Percentiles rank a stretch among this genome's conserved stretches.
Conservation (phyloP, 2,113 vertebrate species). For the Grallaria varia region DNA sequence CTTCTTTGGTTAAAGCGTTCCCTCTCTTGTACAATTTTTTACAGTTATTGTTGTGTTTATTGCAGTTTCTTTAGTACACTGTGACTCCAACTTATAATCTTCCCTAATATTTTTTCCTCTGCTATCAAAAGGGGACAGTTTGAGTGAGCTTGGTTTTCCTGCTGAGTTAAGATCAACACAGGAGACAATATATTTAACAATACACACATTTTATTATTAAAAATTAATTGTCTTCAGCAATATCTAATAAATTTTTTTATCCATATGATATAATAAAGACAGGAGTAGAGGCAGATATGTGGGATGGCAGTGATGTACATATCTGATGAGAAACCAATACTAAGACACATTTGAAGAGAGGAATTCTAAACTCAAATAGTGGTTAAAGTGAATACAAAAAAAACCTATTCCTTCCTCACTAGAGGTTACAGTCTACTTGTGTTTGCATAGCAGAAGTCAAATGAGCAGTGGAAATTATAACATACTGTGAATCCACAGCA, state of each 20-base stretch:
- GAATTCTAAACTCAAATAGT: background rate
- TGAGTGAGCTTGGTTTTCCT: background rate
- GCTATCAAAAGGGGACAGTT: background rate
- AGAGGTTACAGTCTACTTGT: background rate
- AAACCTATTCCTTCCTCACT: background rate
- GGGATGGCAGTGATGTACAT: background rate
- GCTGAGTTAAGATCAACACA: background rate
- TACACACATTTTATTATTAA: background rate
- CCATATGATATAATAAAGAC: background rate
- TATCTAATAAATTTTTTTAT: background rate
- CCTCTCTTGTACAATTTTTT: background rate
- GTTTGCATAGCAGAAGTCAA: background rate
- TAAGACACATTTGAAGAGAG: background rate
- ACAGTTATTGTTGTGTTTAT: background rate
- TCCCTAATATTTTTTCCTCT: background rate
- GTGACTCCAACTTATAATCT: background rate
- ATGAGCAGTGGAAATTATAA: slow-evolving; percentile 10
- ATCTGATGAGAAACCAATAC: background rate
- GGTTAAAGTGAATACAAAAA: background rate
- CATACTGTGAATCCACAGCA: background rate
- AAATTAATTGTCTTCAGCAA: background rate
- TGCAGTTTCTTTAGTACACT: background rate
- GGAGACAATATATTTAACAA: background rate
- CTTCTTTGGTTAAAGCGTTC: background rate
- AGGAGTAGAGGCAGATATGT: background rate